A percentile compares a stretch with the other conserved stretches of the same genome.
phyloP scores from a whole-genome alignment of 2,888 invertebrate genomes.

The Sialis lutaria region DNA sequence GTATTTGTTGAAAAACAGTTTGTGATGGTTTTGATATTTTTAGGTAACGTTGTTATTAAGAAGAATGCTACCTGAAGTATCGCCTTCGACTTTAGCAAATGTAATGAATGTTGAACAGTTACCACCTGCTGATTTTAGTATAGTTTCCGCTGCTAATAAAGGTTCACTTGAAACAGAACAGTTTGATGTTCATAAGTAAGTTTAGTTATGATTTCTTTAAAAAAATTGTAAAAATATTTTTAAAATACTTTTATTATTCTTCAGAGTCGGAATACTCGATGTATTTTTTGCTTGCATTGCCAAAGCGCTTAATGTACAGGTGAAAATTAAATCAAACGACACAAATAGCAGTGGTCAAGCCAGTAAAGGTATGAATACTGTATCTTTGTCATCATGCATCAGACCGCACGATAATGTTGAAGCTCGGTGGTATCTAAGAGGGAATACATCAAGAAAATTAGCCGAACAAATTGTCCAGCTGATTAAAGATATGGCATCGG shows the following conservation, averaged over 20 bases:
- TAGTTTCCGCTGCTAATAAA: constrained; percentile 39
- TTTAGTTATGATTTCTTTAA: not conserved
- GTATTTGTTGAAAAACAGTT: not conserved
- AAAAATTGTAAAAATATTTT: constrained; percentile 3
- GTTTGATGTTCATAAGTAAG: constrained; percentile 34
- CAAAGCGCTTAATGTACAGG: constrained; percentile 78
- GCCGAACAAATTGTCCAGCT: constrained; percentile 77
- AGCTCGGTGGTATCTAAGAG: constrained; percentile 70
- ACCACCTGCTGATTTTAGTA: constrained; percentile 61
- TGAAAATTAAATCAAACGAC: constrained; percentile 52
- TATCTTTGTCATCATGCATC: constrained; percentile 39
- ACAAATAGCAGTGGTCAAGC: constrained; percentile 23
- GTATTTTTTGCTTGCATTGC: constrained; percentile 81
- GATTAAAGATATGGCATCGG: constrained; percentile 82
- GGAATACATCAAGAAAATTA: constrained; percentile 65
- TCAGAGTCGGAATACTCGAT: constrained; percentile 64
- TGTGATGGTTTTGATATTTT: constrained; percentile 9
- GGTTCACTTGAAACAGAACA: constrained; percentile 23
- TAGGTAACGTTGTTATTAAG: constrained; percentile 71
- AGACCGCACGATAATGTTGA: constrained; percentile 35
- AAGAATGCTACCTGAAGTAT: constrained; percentile 77
- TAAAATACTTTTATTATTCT: constrained; percentile 8
- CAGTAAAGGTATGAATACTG: constrained; percentile 32
- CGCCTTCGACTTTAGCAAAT: constrained; percentile 65
- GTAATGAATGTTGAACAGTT: constrained; percentile 53